Conservation (phyloP, 2,113 vertebrate genomes). For the Gymnogyps californianus region DNA sequence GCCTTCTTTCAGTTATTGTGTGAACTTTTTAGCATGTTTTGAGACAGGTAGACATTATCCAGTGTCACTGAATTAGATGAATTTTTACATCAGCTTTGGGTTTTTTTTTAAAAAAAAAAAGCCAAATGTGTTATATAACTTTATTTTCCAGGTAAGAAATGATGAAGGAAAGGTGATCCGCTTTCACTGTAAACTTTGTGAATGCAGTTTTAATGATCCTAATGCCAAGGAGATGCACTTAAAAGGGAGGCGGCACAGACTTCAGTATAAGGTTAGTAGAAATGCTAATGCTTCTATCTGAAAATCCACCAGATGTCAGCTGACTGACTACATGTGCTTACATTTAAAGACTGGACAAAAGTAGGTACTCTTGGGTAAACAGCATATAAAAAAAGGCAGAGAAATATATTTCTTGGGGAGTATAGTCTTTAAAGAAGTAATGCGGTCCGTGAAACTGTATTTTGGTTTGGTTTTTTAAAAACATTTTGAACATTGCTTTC, state of each 20-base stretch:
- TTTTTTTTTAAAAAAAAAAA: too few species aligned
- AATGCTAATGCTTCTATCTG: background rate
- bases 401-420: background rate
- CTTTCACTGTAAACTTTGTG: constrained; percentile 96
- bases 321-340: background rate
- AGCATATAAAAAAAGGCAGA: background rate
- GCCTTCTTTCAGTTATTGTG: background rate
- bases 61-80: background rate
- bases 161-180: constrained; percentile 98
- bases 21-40: background rate
- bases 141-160: constrained; percentile 85
- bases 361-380: background rate
- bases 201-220: constrained; percentile 97
- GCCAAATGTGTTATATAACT: background rate
- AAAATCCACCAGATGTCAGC: background rate
- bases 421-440: background rate
- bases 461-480: background rate
- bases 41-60: background rate
- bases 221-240: constrained; percentile 98
- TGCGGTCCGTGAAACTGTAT: background rate
- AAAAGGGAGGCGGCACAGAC: constrained; percentile 91
- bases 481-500: background rate
- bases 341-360: background rate
- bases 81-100: background rate
- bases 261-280: constrained; percentile 92